A percentile compares a stretch with the other conserved stretches of the same genome.
Evolutionary conservation across 2,888 invertebrate species (phyloP).

Genomic region (Nemoura dubitans): DNA sequence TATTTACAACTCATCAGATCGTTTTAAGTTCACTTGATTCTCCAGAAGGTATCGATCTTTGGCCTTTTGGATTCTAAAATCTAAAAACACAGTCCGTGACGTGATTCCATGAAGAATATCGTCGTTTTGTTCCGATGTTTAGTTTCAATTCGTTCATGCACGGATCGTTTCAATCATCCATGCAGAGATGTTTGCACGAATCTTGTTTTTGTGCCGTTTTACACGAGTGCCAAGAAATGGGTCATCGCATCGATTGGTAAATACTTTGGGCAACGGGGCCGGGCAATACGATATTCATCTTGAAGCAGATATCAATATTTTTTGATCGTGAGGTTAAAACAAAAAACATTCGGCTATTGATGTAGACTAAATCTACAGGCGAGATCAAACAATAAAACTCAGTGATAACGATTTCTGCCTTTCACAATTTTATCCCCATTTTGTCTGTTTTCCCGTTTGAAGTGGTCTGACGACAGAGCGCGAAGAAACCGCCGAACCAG

Average conservation of each 20-base stretch:
- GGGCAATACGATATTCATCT: neutral
- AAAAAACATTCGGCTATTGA: neutral
- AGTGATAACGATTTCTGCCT: neutral
- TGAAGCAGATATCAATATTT: neutral
- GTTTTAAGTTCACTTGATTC: neutral
- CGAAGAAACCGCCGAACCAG: neutral
- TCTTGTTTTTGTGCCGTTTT: neutral
- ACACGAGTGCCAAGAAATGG: neutral
- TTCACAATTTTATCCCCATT: neutral
- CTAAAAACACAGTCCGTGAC: neutral
- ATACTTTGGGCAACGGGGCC: neutral
- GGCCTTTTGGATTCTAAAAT: neutral
- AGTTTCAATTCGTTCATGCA: constrained; percentile 7
- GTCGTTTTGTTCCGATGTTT: neutral
- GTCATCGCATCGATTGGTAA: neutral
- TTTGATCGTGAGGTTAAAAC: neutral
- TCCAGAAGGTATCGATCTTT: neutral
- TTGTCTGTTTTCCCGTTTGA: neutral
- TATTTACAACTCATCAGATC: neutral
- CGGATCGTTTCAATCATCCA: neutral
- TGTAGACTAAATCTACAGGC: neutral
- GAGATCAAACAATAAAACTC: constrained; percentile 1
- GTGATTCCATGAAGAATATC: neutral
- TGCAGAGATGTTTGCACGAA: neutral
- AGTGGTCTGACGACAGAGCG: neutral